Percentiles rank a stretch among this genome's conserved stretches.
These are phyloP conservation scores for Megaceryle torquata DNA, from an alignment of 2,113 vertebrate genomes.

Conservation along the genomic window DNA sequence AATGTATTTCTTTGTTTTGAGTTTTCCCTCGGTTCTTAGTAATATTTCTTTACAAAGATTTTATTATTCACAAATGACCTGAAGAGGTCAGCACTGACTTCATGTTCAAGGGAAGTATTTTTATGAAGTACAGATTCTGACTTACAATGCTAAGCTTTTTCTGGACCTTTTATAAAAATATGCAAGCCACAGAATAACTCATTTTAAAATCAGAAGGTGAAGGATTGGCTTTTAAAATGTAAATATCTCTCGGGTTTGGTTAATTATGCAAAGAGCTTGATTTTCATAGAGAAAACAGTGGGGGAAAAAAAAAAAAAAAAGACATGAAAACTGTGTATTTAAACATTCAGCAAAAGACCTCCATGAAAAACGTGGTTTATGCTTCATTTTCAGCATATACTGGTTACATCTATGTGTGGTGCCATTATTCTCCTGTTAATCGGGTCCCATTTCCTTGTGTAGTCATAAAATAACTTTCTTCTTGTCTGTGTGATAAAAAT, in stretches of 20 bases:
- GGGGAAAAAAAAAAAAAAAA: background rate
- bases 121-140: constrained; percentile 58
- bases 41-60: constrained; percentile 42
- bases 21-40: background rate
- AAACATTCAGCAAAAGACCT: background rate
- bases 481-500: constrained; percentile 3
- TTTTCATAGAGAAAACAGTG: constrained; percentile 32
- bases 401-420: background rate
- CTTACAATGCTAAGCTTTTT: constrained; percentile 53
- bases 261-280: constrained; percentile 1
- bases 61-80: constrained; percentile 66
- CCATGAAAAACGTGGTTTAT: background rate
- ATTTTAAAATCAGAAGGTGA: constrained; percentile 37
- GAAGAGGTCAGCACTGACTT: constrained; percentile 69
- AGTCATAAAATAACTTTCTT: background rate
- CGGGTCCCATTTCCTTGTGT: background rate
- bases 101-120: constrained; percentile 62
- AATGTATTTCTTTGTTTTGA: background rate
- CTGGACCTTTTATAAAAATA: constrained; percentile 48
- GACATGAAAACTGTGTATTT: background rate
- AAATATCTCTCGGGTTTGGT: background rate
- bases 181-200: background rate
- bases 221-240: constrained; percentile 32
- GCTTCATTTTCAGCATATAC: background rate
- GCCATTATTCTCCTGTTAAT: background rate